These are phyloP conservation scores for Microcebus murinus DNA, from an alignment of 2,113 vertebrate species.

Conservation along the genomic window DNA sequence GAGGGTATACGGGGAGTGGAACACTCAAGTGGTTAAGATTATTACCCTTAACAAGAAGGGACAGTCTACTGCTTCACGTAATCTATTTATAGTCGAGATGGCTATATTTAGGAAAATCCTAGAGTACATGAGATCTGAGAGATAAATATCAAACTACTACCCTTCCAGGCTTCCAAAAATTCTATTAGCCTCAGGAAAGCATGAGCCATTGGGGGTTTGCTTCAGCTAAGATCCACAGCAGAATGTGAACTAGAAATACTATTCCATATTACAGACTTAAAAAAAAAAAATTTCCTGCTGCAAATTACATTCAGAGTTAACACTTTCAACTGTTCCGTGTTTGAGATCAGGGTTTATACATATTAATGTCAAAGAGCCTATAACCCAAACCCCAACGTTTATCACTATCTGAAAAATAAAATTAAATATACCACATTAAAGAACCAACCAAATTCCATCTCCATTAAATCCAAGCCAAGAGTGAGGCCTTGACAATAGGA, in stretches of 20 bases:
- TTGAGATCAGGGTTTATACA: slow-evolving; percentile 71
- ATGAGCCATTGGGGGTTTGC: slow-evolving; percentile 39
- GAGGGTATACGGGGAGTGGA: not conserved
- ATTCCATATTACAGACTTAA: slow-evolving; percentile 5
- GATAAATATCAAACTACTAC: slow-evolving; percentile 58
- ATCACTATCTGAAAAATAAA: slow-evolving; percentile 77
- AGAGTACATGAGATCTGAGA: slow-evolving; percentile 52
- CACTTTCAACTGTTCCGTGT: slow-evolving; percentile 59
- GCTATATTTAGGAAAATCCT: slow-evolving; percentile 68
- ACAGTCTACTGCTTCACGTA: slow-evolving; percentile 30
- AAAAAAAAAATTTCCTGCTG: slow-evolving; percentile 15
- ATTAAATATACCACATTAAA: slow-evolving; percentile 76
- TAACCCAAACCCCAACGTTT: slow-evolving; percentile 72
- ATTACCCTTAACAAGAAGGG: slow-evolving; percentile 55
- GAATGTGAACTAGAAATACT: slow-evolving; percentile 50
- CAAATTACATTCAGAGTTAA: slow-evolving; percentile 53
- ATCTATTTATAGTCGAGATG: slow-evolving; percentile 57
- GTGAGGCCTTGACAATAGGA: slow-evolving; percentile 72
- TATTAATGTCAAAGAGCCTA: slow-evolving; percentile 72
- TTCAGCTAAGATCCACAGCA: slow-evolving; percentile 50
- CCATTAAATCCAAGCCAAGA: slow-evolving; percentile 78
- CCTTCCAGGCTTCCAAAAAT: slow-evolving; percentile 54
- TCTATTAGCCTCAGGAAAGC: slow-evolving; percentile 62
- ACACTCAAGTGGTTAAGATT: slow-evolving; percentile 31
- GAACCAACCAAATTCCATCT: slow-evolving; percentile 74